These are phyloP conservation scores for Petrosia ficiformis DNA, from an alignment of 37 sponge, comb jelly and placozoan species.

Conservation along the genomic window DNA sequence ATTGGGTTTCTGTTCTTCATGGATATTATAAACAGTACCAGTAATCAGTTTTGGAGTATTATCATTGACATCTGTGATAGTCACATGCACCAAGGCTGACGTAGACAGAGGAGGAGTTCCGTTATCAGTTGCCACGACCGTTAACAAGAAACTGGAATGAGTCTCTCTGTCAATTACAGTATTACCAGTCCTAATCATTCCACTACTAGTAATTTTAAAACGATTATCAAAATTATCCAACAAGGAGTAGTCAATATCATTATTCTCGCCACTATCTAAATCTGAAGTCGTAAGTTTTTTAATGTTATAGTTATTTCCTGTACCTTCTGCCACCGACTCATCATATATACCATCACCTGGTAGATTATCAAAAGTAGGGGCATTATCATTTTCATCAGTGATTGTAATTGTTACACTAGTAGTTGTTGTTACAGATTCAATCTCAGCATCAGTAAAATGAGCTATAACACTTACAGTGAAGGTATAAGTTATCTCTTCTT, in stretches of 20 bases:
- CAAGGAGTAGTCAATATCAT: background rate
- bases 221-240: background rate
- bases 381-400: slow-evolving; percentile 10
- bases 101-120: background rate
- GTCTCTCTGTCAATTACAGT: background rate
- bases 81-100: background rate
- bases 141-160: background rate
- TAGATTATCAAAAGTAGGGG: background rate
- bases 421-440: background rate
- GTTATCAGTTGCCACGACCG: slow-evolving; percentile 1
- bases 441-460: background rate
- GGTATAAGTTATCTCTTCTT: background rate
- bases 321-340: background rate
- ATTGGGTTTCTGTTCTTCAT: background rate
- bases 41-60: background rate
- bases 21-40: background rate
- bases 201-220: background rate
- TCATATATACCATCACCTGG: background rate
- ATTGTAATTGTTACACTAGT: background rate
- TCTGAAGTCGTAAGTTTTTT: background rate
- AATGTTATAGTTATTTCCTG: background rate
- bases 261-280: background rate
- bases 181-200: background rate
- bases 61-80: background rate
- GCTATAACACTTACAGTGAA: background rate